Conservation (phyloP, 2,888 invertebrate species). For the Melitaea athalia region DNA sequence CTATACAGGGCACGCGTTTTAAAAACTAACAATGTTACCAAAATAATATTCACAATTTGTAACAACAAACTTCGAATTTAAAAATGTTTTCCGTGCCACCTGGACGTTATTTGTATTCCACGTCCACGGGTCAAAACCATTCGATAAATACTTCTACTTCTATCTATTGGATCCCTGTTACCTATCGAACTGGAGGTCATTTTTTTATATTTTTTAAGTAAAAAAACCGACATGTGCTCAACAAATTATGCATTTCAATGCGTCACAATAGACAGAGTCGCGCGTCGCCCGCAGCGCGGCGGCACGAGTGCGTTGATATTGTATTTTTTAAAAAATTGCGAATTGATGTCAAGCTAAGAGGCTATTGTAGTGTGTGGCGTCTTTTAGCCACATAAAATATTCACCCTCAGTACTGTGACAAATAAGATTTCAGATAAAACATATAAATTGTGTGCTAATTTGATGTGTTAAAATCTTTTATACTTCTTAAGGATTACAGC, state of each 20-base stretch:
- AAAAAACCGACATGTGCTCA: constrained; percentile 77
- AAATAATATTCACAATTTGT: constrained; percentile 27
- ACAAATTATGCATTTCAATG: constrained; percentile 79
- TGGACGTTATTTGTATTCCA: constrained; percentile 67
- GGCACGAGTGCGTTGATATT: constrained; percentile 64
- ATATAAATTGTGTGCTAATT: constrained; percentile 1
- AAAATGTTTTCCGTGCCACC: constrained; percentile 66
- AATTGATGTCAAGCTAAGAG: constrained; percentile 66
- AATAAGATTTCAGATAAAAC: constrained; percentile 30
- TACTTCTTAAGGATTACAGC: background rate
- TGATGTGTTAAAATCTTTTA: background rate
- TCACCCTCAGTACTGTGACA: constrained; percentile 35
- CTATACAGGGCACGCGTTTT: background rate
- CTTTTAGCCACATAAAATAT: constrained; percentile 54
- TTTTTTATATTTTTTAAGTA: constrained; percentile 59
- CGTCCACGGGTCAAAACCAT: constrained; percentile 75
- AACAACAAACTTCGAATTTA: constrained; percentile 37
- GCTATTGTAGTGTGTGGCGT: constrained; percentile 59
- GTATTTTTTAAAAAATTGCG: constrained; percentile 66
- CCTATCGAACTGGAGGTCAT: constrained; percentile 71
- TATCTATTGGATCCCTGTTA: constrained; percentile 72
- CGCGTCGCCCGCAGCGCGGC: constrained; percentile 54
- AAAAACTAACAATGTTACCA: constrained; percentile 20
- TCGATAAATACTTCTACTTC: constrained; percentile 57
- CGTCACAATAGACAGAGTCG: constrained; percentile 65